Evolutionary conservation across 2,888 invertebrate species (phyloP).

Genomic region (Orthosia gracilis): DNA sequence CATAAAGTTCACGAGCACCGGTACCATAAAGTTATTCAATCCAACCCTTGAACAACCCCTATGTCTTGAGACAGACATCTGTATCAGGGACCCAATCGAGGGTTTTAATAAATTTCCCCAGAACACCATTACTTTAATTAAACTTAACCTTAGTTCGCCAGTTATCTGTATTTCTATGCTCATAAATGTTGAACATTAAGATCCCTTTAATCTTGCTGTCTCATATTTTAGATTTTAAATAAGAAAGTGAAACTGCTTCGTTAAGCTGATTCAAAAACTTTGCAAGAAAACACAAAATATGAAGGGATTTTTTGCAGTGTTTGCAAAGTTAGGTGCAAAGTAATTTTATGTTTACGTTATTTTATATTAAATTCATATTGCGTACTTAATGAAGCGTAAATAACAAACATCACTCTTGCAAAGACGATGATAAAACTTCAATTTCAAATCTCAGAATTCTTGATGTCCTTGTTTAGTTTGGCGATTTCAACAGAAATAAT

Average conservation of each 20-base stretch:
- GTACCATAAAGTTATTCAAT: conserved; percentile 33
- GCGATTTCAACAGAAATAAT: conserved; percentile 44
- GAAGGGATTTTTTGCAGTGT: not conserved
- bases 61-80: conserved; percentile 35
- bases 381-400: not conserved
- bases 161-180: conserved; percentile 32
- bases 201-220: conserved; percentile 21
- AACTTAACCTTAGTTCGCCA: conserved; percentile 43
- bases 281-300: conserved; percentile 15
- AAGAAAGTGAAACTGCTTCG: not conserved
- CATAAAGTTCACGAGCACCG: not conserved
- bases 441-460: not conserved
- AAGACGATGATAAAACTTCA: not conserved
- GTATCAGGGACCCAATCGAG: conserved; percentile 58
- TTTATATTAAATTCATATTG: not conserved
- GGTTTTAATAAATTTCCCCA: conserved; percentile 57
- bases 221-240: conserved; percentile 33
- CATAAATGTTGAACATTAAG: conserved; percentile 20
- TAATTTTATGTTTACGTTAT: conserved; percentile 1
- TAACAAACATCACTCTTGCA: not conserved
- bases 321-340: conserved; percentile 10
- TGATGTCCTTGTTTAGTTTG: conserved; percentile 38
- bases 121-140: conserved; percentile 62
- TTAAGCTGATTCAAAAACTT: not conserved
- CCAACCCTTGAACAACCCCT: conserved; percentile 16